phyloP scores from a whole-genome alignment of 53 echinoderm and acorn worm species.

The Apostichopus leukothele region DNA sequence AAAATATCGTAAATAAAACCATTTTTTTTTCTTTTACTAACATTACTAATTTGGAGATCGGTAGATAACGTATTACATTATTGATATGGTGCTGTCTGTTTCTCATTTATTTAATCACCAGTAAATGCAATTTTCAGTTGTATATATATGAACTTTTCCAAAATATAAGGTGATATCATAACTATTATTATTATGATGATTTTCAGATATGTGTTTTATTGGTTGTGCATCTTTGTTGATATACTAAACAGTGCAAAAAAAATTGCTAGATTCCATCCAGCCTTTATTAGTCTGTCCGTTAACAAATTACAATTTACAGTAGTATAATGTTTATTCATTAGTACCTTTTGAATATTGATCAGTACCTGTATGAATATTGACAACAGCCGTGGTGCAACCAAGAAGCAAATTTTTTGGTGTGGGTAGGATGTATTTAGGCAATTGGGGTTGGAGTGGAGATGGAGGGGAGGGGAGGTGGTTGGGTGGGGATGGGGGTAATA shows the following conservation, averaged over 20 bases:
- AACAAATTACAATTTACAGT: too few species aligned
- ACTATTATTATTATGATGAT: neutral
- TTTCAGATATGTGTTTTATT: neutral
- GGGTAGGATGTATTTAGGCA: too few species aligned
- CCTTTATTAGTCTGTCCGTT: neutral
- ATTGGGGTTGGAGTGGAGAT: too few species aligned
- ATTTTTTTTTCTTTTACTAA: neutral
- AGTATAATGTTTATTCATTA: too few species aligned
- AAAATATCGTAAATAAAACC: neutral
- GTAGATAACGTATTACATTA: neutral
- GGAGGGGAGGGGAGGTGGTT: too few species aligned
- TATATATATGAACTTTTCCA: constrained; percentile 3
- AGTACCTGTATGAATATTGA: too few species aligned
- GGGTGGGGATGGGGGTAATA: too few species aligned
- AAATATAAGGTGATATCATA: neutral
- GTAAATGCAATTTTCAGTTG: neutral
- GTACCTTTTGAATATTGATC: too few species aligned
- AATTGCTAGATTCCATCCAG: neutral
- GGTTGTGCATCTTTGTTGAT: constrained; percentile 14
- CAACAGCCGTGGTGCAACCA: too few species aligned
- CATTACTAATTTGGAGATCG: neutral
- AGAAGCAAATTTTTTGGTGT: too few species aligned
- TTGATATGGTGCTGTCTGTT: neutral
- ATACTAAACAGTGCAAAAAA: neutral
- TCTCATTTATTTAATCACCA: neutral